These are phyloP conservation scores for Mesembrinibis cayennensis DNA, from an alignment of 2,113 vertebrate species.

Conservation along the genomic window DNA sequence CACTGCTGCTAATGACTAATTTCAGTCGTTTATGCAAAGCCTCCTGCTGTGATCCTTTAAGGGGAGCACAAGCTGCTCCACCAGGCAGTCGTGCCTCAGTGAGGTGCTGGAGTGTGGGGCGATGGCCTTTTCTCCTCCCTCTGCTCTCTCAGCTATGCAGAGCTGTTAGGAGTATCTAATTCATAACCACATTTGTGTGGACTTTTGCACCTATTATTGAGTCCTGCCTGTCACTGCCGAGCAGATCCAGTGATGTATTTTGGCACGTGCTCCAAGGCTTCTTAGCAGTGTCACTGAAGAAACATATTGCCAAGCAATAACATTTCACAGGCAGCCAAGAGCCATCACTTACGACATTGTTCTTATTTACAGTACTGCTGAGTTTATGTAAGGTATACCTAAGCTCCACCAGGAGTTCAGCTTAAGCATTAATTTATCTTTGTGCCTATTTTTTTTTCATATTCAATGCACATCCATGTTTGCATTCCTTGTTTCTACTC, in stretches of 20 bases:
- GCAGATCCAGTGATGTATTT: background rate
- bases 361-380: background rate
- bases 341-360: background rate
- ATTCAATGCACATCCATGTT: too few relatives aligned
- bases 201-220: background rate
- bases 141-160: background rate
- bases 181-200: background rate
- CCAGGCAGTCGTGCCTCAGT: rapidly evolving
- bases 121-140: background rate
- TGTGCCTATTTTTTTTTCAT: background rate
- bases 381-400: background rate
- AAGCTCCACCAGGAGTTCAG: background rate
- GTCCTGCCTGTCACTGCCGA: background rate
- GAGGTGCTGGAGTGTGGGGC: background rate
- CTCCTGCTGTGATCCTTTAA: background rate
- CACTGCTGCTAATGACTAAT: background rate
- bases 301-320: background rate
- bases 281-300: background rate
- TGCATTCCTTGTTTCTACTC: background rate
- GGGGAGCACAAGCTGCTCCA: background rate
- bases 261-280: background rate
- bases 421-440: background rate
- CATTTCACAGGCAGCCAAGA: background rate
- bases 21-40: background rate
- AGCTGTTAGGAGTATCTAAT: background rate